Evolutionary conservation across 2,797 vertebrate genomes (phyloP).

Genomic region (Lophotriccus pileatus): DNA sequence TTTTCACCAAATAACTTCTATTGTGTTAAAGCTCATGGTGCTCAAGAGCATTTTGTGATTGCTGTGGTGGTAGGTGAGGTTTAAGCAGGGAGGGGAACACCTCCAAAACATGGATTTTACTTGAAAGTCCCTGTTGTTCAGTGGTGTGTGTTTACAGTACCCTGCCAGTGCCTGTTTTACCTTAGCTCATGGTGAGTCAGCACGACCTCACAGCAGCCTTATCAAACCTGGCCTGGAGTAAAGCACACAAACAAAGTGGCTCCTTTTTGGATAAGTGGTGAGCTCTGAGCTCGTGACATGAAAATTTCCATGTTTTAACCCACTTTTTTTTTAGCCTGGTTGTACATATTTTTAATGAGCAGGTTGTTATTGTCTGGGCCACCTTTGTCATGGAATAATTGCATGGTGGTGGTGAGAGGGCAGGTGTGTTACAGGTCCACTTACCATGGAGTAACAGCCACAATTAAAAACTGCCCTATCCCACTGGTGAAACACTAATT

Average conservation of each 20-base stretch:
- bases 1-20: neutral
- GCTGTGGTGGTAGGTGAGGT: neutral
- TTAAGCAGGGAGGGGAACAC: neutral
- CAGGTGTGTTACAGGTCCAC: neutral
- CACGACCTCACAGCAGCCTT: neutral
- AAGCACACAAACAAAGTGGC: neutral
- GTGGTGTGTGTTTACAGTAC: neutral
- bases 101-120: neutral
- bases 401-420: neutral
- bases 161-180: neutral
- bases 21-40: neutral
- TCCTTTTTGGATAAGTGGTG: neutral
- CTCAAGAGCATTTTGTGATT: neutral
- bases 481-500: neutral
- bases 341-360: neutral
- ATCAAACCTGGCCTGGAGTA: neutral
- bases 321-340: neutral
- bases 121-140: neutral
- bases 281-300: neutral
- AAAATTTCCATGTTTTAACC: neutral
- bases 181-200: constrained; percentile 44
- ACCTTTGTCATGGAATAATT: neutral
- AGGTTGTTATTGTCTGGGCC: neutral
- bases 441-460: neutral
- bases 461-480: neutral